These are phyloP conservation scores for Pseudococcus jackbeardsleyi DNA, from an alignment of 2,888 invertebrate species.

Conservation along the genomic window DNA sequence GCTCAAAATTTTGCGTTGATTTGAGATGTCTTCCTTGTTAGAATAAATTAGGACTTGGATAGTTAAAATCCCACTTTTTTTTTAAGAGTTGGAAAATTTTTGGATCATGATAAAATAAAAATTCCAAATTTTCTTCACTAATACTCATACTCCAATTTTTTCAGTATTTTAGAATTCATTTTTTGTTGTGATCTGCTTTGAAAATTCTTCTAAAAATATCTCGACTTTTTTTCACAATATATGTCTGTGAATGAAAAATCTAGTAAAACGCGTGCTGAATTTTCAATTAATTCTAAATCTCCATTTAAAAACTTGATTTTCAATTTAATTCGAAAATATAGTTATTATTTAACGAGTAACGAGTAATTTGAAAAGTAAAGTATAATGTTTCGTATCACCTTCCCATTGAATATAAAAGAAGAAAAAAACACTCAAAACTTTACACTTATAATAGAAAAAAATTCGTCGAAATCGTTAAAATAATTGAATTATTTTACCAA, in stretches of 20 bases:
- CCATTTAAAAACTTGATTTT: background rate
- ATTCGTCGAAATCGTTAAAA: conserved; percentile 6
- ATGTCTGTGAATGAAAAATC: background rate
- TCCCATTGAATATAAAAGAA: background rate
- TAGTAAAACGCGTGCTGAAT: background rate
- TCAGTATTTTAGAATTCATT: too few relatives aligned
- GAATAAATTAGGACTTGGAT: too few relatives aligned
- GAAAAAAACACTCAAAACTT: background rate
- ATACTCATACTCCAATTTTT: too few relatives aligned
- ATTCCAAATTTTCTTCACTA: too few relatives aligned
- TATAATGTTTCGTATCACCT: background rate
- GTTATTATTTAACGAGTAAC: background rate
- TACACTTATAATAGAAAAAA: background rate
- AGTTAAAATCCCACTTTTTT: too few relatives aligned
- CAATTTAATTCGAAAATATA: background rate
- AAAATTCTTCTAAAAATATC: too few relatives aligned
- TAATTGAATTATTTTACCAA: conserved; percentile 17
- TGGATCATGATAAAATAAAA: too few relatives aligned
- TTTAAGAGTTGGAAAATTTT: too few relatives aligned
- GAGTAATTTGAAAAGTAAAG: background rate
- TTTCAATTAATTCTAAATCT: background rate
- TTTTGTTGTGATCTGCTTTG: too few relatives aligned
- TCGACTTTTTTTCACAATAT: too few relatives aligned
- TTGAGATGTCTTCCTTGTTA: too few relatives aligned
- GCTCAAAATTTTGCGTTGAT: too few relatives aligned